Percentiles rank a stretch among this genome's conserved stretches.
These are phyloP conservation scores for Sphaerodactylus townsendi DNA, from an alignment of 2,113 vertebrate species.

Conservation along the genomic window DNA sequence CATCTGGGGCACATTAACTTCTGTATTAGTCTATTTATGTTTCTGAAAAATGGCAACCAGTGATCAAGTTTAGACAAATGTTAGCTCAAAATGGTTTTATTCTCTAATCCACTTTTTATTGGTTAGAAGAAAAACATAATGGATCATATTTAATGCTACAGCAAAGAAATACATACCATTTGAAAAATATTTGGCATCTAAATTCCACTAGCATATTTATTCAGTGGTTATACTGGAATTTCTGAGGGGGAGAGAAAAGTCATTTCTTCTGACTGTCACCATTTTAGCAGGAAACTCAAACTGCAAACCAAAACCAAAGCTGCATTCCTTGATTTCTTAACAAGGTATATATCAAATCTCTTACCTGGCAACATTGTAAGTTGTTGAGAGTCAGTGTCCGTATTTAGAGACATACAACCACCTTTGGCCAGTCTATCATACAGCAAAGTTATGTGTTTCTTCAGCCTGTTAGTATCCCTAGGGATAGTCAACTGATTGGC, in stretches of 20 bases:
- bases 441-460: slow-evolving; percentile 92
- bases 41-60: slow-evolving; percentile 18
- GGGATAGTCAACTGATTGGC: slow-evolving; percentile 80
- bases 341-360: not conserved
- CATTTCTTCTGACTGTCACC: slow-evolving; percentile 40
- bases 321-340: not conserved
- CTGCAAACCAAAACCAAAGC: not conserved
- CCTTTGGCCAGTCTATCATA: slow-evolving; percentile 93
- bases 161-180: slow-evolving; percentile 22
- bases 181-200: slow-evolving; percentile 46
- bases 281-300: slow-evolving; percentile 44
- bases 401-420: slow-evolving; percentile 85
- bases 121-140: slow-evolving; percentile 50
- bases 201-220: slow-evolving; percentile 51
- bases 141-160: slow-evolving; percentile 44
- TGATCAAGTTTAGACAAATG: slow-evolving; percentile 43
- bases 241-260: slow-evolving; percentile 36
- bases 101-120: slow-evolving; percentile 51
- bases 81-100: slow-evolving; percentile 40
- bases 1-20: slow-evolving; percentile 25
- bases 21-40: slow-evolving; percentile 32
- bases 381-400: slow-evolving; percentile 73
- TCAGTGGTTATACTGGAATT: slow-evolving; percentile 33
- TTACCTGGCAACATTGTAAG: slow-evolving; percentile 83
- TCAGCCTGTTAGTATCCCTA: slow-evolving; percentile 86